Evolutionary conservation across 2,888 invertebrate genomes (phyloP), one percentile per base, ranked within the genome.

Genomic region (Tyria jacobaeae): DNA sequence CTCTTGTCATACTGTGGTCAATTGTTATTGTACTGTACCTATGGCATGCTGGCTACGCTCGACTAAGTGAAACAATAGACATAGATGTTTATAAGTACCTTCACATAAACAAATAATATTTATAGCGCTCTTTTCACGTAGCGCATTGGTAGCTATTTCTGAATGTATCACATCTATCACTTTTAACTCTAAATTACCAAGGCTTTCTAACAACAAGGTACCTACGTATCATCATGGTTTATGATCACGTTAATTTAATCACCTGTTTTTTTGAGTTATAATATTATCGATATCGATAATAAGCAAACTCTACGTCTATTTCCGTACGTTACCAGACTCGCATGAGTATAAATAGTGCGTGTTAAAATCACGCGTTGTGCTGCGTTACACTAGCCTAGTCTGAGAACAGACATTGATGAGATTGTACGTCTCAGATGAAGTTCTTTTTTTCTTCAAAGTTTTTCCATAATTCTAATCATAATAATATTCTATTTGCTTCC

Each of bases 331-430:
- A 75, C 67, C 67, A 72, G 71, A 70, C 66, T 82, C 81, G 81
- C 81, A 78, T 57, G 63, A 41, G 71, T 89, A 90, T 84, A 86
- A 88, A 90, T 91, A 91, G 87, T 79, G 78, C 79, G 85, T 80
- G 49, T 73, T 78, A 84, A 82, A 85, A 81, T 86, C 84, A 85
- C 82, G 81, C 84, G 87, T 78, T 70, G 75, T 71, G 76, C 21
- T 44, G 21, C 47, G 56, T 62, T 78, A 80, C 73, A 79, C 81
- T 80, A 76, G 75, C 72, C 81, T 76, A 85, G 83, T 84, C 75
- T 70, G 63, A 73, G 71, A 69, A 3, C 39, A 39, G 71, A 75
- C 71, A 60, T 73, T 41, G 60, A 35, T 44, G 63, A 53, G 58
- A 64, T 54, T 53, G 53, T 64, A 71, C 75, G 75, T 73, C 55